These are phyloP conservation scores for Vultur gryphus DNA, from an alignment of 2,797 vertebrate genomes.

Conservation along the genomic window DNA sequence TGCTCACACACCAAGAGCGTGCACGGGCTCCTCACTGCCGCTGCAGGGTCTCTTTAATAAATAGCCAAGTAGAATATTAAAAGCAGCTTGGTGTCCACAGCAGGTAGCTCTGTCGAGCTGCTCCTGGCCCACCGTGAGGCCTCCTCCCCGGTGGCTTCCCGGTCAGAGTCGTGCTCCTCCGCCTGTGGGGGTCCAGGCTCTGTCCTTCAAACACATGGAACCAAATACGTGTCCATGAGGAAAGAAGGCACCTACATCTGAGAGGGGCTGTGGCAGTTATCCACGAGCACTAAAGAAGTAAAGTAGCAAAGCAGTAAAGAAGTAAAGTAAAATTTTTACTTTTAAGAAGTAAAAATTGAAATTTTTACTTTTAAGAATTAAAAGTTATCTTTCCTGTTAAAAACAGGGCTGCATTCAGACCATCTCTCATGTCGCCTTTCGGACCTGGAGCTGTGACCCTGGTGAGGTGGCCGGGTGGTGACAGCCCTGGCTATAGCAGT, in stretches of 20 bases:
- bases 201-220: rapidly evolving
- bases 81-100: background rate
- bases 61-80: background rate
- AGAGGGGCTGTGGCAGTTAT: background rate
- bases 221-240: rapidly evolving
- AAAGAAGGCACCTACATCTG: background rate
- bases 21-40: rapidly evolving
- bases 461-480: background rate
- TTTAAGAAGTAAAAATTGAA: background rate
- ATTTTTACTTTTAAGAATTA: background rate
- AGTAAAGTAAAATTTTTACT: background rate
- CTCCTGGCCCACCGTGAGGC: rapidly evolving
- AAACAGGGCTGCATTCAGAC: background rate
- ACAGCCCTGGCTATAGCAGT: background rate
- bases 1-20: rapidly evolving
- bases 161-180: rapidly evolving
- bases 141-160: background rate
- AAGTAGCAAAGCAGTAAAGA: background rate
- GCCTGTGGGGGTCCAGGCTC: background rate
- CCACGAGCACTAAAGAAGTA: background rate
- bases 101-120: background rate
- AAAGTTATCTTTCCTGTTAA: background rate
- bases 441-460: background rate
- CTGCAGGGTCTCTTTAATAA: background rate
- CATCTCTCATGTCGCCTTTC: background rate